Percentiles rank a stretch among this genome's conserved stretches.
phyloP scores from a whole-genome alignment of 2,113 vertebrate genomes.

The Scartelaos histophorus region DNA sequence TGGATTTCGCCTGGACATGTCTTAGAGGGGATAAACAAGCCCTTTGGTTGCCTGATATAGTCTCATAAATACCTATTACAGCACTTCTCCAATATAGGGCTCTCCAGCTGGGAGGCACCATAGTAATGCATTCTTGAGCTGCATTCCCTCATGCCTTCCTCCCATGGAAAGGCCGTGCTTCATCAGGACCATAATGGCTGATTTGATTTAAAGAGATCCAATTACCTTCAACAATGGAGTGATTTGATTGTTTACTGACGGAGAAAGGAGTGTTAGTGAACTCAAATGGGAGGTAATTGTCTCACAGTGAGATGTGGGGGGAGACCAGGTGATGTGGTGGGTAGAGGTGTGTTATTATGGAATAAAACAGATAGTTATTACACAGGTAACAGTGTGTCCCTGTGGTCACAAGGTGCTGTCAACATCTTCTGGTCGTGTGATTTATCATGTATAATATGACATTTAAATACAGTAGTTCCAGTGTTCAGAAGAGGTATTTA shows the following conservation, averaged over 20 bases:
- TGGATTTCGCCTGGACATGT: conserved; percentile 50
- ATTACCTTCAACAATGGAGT: conserved; percentile 71
- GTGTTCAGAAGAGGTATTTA: not conserved
- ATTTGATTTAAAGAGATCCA: conserved; percentile 77
- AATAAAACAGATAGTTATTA: conserved; percentile 49
- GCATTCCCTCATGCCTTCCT: conserved; percentile 57
- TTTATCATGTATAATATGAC: not conserved
- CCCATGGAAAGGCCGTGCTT: conserved; percentile 52
- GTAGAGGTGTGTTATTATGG: conserved; percentile 39
- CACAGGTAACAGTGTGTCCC: conserved; percentile 37
- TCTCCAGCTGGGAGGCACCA: conserved; percentile 59
- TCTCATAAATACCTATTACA: conserved; percentile 71
- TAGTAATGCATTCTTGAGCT: conserved; percentile 60
- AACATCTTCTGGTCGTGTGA: conserved; percentile 12
- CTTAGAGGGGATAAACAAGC: conserved; percentile 56
- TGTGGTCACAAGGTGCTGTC: conserved; percentile 15
- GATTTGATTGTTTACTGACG: conserved; percentile 75
- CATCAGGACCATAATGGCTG: conserved; percentile 68
- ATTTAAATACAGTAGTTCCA: not conserved
- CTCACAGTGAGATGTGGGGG: conserved; percentile 57
- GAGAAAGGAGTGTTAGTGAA: conserved; percentile 66
- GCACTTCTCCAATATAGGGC: conserved; percentile 49
- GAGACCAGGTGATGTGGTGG: conserved; percentile 59
- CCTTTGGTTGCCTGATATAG: conserved; percentile 46
- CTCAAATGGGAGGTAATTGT: conserved; percentile 73